Evolutionary conservation across 2,113 vertebrate genomes (phyloP).

Genomic region (Ictidomys tridecemlineatus): DNA sequence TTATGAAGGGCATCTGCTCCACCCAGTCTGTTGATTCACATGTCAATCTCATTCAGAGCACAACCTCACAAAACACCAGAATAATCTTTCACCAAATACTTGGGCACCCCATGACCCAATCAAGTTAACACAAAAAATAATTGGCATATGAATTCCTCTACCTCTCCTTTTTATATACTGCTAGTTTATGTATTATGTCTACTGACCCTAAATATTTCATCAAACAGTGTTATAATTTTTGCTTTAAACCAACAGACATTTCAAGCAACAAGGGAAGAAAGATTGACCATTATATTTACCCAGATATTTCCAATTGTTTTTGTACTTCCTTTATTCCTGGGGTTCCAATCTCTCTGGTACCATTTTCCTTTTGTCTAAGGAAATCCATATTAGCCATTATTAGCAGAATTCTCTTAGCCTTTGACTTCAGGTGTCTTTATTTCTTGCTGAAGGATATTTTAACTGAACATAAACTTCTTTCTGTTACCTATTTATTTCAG

Average conservation of each 20-base stretch:
- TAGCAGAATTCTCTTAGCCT: neutral
- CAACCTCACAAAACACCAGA: neutral
- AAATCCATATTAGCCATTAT: neutral
- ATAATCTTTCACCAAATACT: neutral
- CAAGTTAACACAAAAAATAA: neutral
- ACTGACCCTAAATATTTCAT: neutral
- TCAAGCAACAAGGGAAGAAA: neutral
- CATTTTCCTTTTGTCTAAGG: neutral
- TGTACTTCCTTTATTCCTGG: neutral
- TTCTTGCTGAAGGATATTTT: slow-evolving; percentile 26
- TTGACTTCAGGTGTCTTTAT: neutral
- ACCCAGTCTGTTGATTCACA: neutral
- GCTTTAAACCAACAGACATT: neutral
- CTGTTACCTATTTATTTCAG: neutral
- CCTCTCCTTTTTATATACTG: neutral
- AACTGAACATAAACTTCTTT: neutral
- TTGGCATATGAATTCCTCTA: neutral
- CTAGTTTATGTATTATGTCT: neutral
- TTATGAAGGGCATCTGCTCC: neutral
- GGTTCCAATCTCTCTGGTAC: neutral
- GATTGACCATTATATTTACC: neutral
- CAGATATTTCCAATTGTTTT: neutral
- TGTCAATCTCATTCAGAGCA: neutral
- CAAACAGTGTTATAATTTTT: neutral
- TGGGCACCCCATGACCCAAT: neutral